Percentiles rank a stretch among this genome's conserved stretches.
phyloP scores from a whole-genome alignment of 2,797 vertebrate genomes.

The Lagorchestes hirsutus region DNA sequence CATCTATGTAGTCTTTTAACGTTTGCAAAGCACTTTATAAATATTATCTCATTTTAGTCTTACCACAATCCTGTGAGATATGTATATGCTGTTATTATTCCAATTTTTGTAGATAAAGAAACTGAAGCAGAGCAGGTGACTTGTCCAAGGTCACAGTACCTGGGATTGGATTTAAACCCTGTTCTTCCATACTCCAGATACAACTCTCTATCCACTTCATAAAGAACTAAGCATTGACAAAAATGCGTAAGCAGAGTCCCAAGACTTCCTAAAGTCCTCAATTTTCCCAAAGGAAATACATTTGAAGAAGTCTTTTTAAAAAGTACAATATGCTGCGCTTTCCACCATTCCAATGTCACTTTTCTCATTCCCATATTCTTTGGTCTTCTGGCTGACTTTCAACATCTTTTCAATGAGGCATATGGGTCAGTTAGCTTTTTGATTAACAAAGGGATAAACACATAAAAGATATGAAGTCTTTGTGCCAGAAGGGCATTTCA shows the following conservation, averaged over 20 bases:
- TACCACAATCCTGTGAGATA: not conserved
- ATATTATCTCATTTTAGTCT: not conserved
- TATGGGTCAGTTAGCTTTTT: conserved; percentile 6
- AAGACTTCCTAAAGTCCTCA: not conserved
- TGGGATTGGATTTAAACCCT: not conserved
- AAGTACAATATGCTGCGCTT: not conserved
- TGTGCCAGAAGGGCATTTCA: conserved; percentile 12
- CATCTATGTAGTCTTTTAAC: not conserved
- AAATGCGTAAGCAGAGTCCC: not conserved
- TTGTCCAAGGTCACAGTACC: not conserved
- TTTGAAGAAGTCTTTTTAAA: conserved; percentile 17
- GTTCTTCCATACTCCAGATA: not conserved
- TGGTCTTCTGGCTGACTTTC: not conserved
- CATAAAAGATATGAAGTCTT: conserved; percentile 25
- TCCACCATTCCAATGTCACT: not conserved
- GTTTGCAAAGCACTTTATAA: not conserved
- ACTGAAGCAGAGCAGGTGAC: not conserved
- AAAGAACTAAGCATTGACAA: conserved; percentile 19
- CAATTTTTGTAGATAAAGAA: not conserved
- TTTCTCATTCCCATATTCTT: not conserved
- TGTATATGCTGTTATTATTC: not conserved
- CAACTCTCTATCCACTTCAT: not conserved
- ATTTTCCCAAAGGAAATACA: not conserved
- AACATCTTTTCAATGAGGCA: not conserved
- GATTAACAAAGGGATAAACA: conserved; percentile 30